phyloP scores from a whole-genome alignment of 2,888 invertebrate species.

The Pseudanteris insignis region DNA sequence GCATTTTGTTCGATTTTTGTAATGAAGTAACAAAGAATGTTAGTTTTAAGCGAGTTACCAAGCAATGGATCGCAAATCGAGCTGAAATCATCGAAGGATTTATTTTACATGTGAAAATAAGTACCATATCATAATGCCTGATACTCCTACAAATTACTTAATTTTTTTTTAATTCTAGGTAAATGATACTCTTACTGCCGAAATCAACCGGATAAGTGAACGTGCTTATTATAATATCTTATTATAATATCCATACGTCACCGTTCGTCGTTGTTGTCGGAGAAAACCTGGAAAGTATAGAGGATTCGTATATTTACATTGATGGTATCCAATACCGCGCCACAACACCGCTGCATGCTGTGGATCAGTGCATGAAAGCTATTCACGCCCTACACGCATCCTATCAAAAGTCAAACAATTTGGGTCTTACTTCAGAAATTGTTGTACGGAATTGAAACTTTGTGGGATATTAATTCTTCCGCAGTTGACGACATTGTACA shows the following conservation, averaged over 20 bases:
- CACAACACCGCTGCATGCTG: conserved; percentile 3
- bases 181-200: not conserved
- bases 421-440: conserved; percentile 3
- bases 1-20: conserved; percentile 16
- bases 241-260: conserved; percentile 4
- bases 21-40: conserved; percentile 2
- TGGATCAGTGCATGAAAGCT: conserved; percentile 7
- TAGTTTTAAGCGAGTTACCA: conserved; percentile 12
- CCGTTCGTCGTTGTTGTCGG: conserved; percentile 9
- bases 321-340: conserved; percentile 10
- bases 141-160: too few species aligned
- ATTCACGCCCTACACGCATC: conserved; percentile 8
- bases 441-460: not conserved
- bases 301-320: conserved; percentile 7
- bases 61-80: conserved; percentile 9
- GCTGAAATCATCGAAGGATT: conserved; percentile 23
- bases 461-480: not conserved
- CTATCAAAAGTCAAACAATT: conserved; percentile 8
- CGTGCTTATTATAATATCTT: not conserved
- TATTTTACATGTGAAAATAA: conserved; percentile 10
- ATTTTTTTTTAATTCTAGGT: conserved; percentile 3
- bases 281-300: not conserved
- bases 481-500: not conserved
- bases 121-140: too few species aligned
- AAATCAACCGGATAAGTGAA: not conserved